Conservation (phyloP, 1,140 invertebrate genomes). For the Drosophila bocqueti region DNA sequence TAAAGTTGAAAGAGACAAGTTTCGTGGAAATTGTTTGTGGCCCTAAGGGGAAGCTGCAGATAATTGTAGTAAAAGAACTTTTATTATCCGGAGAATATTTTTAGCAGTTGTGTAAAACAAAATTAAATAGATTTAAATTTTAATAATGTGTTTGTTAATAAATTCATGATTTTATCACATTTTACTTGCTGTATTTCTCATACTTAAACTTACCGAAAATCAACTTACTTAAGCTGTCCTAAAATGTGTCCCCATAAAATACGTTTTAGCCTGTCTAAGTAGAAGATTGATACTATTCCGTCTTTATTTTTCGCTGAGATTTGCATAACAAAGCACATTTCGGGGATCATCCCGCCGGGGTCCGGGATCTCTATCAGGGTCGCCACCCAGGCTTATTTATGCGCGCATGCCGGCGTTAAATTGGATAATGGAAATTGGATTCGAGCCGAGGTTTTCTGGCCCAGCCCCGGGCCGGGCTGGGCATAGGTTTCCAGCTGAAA, state of each 20-base stretch:
- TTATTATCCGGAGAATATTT: not conserved
- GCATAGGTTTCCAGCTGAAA: constrained; percentile 36
- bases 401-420: constrained; percentile 73
- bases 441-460: constrained; percentile 43
- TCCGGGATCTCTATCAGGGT: constrained; percentile 13
- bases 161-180: not conserved
- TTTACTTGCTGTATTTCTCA: not conserved
- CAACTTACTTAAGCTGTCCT: too few relatives aligned
- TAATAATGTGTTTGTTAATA: too few relatives aligned
- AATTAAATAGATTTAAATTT: not conserved
- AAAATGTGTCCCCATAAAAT: constrained; percentile 4
- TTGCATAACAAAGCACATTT: constrained; percentile 67
- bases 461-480: not conserved
- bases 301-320: constrained; percentile 51
- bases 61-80: constrained; percentile 28
- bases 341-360: constrained; percentile 27
- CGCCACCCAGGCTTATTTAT: constrained; percentile 53
- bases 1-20: constrained; percentile 24
- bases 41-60: not conserved
- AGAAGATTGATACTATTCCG: constrained; percentile 56
- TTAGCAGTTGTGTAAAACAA: not conserved
- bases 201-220: not conserved
- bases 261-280: constrained; percentile 38
- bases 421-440: constrained; percentile 83
- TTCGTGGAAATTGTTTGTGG: constrained; percentile 11